Evolutionary conservation across 2,888 invertebrate species (phyloP).

Genomic region (Folsomia candida): DNA sequence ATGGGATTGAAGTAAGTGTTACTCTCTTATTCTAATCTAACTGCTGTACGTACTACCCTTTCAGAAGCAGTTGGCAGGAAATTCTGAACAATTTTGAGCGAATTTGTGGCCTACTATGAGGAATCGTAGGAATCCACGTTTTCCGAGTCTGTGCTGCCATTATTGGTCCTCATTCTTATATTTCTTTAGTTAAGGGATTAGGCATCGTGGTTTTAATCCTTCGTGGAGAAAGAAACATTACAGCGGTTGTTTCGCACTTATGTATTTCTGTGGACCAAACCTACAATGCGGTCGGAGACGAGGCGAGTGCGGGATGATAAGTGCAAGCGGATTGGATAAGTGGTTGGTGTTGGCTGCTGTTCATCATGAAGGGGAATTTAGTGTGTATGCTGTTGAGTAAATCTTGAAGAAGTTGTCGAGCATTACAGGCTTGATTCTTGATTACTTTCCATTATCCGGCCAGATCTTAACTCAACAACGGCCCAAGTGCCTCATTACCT

Average conservation of each 20-base stretch:
- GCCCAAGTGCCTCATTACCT: neutral
- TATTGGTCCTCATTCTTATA: too few relatives aligned
- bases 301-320: too few relatives aligned
- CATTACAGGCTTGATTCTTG: slow-evolving; percentile 6
- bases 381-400: neutral
- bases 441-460: slow-evolving; percentile 21
- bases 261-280: too few relatives aligned
- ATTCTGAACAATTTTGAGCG: neutral
- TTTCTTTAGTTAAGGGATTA: too few relatives aligned
- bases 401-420: slow-evolving; percentile 13
- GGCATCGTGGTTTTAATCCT: too few relatives aligned
- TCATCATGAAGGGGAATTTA: neutral
- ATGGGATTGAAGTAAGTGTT: neutral
- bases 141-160: too few relatives aligned
- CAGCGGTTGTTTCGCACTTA: too few relatives aligned
- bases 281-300: too few relatives aligned
- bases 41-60: neutral
- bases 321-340: neutral
- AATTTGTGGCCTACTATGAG: too few relatives aligned
- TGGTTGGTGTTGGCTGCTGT: neutral
- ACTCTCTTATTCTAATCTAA: neutral
- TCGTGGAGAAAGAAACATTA: too few relatives aligned
- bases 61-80: neutral
- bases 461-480: slow-evolving; percentile 9
- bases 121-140: too few relatives aligned